Conservation (phyloP, 2,888 invertebrate species). For the Syritta pipiens region DNA sequence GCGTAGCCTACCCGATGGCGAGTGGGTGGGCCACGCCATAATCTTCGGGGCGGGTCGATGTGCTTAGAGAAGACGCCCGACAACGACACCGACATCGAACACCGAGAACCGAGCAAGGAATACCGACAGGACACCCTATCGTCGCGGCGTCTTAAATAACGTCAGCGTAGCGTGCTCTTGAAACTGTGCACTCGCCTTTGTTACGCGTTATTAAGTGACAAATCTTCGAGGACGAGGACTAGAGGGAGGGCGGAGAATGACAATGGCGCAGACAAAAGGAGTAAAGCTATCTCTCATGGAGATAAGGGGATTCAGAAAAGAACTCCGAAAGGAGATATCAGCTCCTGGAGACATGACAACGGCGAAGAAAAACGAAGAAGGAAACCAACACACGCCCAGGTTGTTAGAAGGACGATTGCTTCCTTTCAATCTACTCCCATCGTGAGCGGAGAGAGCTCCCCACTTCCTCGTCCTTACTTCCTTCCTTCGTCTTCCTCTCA, state of each 20-base stretch:
- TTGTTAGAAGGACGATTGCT: constrained; percentile 66
- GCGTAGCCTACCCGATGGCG: constrained; percentile 8
- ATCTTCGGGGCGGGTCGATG: constrained; percentile 38
- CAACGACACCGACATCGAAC: too few species aligned
- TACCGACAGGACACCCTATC: not conserved
- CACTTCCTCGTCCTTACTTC: constrained; percentile 41
- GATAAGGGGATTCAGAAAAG: constrained; percentile 43
- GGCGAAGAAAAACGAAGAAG: not conserved
- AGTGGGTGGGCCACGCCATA: not conserved
- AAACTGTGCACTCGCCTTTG: constrained; percentile 31
- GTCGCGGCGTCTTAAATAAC: constrained; percentile 1
- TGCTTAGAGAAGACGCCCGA: too few species aligned
- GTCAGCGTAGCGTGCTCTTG: not conserved
- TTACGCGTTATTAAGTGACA: constrained; percentile 60
- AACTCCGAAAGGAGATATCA: constrained; percentile 39
- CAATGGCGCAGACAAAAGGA: constrained; percentile 63
- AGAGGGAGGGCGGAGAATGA: not conserved
- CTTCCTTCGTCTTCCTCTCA: constrained; percentile 45
- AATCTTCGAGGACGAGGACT: constrained; percentile 20
- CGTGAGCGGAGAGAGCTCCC: constrained; percentile 12
- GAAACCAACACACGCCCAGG: constrained; percentile 59
- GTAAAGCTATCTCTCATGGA: constrained; percentile 61
- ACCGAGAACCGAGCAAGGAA: too few species aligned
- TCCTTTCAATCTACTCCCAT: constrained; percentile 52
- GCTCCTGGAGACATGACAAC: constrained; percentile 31